Percentiles rank a stretch among this genome's conserved stretches.
These are phyloP conservation scores for Clupea harengus DNA, from an alignment of 2,113 vertebrate species.

Conservation along the genomic window DNA sequence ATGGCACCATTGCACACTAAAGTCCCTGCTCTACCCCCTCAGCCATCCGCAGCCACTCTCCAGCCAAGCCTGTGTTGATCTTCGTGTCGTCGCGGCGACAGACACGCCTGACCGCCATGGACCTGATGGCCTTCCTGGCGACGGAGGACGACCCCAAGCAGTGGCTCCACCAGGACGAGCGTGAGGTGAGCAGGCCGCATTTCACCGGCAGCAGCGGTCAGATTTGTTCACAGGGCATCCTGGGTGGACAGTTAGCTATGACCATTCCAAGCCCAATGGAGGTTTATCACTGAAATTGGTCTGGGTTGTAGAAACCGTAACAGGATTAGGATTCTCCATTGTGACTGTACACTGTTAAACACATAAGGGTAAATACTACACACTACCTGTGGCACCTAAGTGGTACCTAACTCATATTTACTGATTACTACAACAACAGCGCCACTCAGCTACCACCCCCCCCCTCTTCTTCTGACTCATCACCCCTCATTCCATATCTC, in stretches of 20 bases:
- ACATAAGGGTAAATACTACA: background rate
- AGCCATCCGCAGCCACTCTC: constrained; percentile 96
- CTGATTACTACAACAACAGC: background rate
- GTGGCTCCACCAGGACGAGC: constrained; percentile 97
- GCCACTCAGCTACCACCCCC: background rate
- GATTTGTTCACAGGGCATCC: background rate
- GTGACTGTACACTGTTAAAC: background rate
- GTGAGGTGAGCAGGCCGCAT: constrained; percentile 78
- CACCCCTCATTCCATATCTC: background rate
- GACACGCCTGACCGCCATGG: constrained; percentile 92
- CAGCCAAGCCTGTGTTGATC: constrained; percentile 94
- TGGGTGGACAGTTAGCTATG: background rate
- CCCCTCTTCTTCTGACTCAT: background rate
- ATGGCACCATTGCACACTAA: background rate
- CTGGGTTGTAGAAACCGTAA: background rate
- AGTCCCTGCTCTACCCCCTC: constrained; percentile 7
- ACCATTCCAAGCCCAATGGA: background rate
- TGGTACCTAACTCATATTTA: too few species aligned
- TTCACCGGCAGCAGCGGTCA: background rate
- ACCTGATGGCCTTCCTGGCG: constrained; percentile 93
- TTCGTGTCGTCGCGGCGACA: constrained; percentile 97
- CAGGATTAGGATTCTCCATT: background rate
- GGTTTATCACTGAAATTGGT: background rate
- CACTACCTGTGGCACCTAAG: background rate
- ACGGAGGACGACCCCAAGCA: constrained; percentile 97